phyloP scores from a whole-genome alignment of 2,888 invertebrate genomes.

The Rapana venosa region DNA sequence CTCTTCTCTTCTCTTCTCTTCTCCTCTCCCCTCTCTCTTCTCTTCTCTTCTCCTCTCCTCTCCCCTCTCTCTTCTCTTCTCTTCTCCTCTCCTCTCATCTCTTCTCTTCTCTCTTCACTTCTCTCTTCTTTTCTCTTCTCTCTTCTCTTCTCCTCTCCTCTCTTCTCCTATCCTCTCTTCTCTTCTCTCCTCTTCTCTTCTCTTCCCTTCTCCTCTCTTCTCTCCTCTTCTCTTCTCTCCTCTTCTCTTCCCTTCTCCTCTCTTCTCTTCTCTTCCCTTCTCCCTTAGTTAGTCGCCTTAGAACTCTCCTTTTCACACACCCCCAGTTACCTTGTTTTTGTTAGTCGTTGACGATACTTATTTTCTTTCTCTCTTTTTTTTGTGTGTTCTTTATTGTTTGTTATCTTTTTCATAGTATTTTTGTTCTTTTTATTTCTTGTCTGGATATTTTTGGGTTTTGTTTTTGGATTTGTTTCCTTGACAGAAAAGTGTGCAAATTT shows the following conservation, averaged over 20 bases:
- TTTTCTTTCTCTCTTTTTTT: too few relatives aligned
- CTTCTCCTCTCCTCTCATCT: neutral
- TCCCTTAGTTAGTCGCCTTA: too few relatives aligned
- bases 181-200: neutral
- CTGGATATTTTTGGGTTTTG: too few relatives aligned
- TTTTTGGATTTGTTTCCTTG: too few relatives aligned
- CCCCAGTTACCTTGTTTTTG: too few relatives aligned
- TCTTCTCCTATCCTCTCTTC: neutral
- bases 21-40: neutral
- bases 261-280: neutral
- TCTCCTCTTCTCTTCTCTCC: conserved; percentile 1
- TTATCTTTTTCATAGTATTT: too few relatives aligned
- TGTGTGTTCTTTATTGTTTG: too few relatives aligned
- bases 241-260: neutral
- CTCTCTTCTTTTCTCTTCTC: neutral
- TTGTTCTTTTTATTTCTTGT: too few relatives aligned
- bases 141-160: neutral
- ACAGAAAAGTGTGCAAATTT: too few relatives aligned
- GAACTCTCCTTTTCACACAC: too few relatives aligned
- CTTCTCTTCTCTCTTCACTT: neutral
- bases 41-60: too few relatives aligned
- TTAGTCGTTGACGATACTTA: too few relatives aligned
- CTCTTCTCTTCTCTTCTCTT: neutral
- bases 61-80: neutral
- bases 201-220: neutral